phyloP scores from a whole-genome alignment of 1,140 invertebrate genomes.

The Chlorops oryzae region DNA sequence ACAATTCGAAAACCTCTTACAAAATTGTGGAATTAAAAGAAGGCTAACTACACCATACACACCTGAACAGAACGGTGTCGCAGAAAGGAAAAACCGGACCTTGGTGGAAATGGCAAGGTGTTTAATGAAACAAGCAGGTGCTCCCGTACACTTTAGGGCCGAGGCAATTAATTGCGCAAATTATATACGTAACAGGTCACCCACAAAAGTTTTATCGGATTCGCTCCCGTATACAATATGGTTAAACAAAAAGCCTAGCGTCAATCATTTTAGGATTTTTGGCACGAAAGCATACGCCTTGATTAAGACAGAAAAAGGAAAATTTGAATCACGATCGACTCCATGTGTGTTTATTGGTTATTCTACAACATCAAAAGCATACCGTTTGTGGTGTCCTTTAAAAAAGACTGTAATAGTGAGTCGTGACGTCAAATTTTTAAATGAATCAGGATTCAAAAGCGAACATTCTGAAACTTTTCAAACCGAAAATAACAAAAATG shows the following conservation, averaged over 20 bases:
- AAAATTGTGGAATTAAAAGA: slow-evolving; percentile 18
- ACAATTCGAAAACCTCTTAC: slow-evolving; percentile 26
- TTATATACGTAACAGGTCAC: slow-evolving; percentile 23
- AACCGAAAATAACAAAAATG: not conserved
- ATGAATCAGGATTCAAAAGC: not conserved
- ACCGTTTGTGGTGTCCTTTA: slow-evolving; percentile 15
- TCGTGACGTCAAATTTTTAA: slow-evolving; percentile 15
- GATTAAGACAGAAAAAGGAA: slow-evolving; percentile 10
- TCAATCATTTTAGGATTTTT: slow-evolving; percentile 35
- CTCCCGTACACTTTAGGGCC: slow-evolving; percentile 25
- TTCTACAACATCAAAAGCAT: slow-evolving; percentile 3
- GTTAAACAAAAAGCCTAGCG: slow-evolving; percentile 30
- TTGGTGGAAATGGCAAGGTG: slow-evolving; percentile 23
- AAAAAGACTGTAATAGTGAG: slow-evolving; percentile 24
- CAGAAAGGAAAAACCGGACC: slow-evolving; percentile 25
- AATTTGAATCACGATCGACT: slow-evolving; percentile 8
- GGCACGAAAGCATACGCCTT: slow-evolving; percentile 26
- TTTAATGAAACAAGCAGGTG: slow-evolving; percentile 14
- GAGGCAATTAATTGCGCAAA: slow-evolving; percentile 18
- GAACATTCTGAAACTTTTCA: not conserved
- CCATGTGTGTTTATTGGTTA: slow-evolving; percentile 12
- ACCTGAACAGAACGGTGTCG: slow-evolving; percentile 42
- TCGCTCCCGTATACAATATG: slow-evolving; percentile 41
- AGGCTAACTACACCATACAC: slow-evolving; percentile 25
- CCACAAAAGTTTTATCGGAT: slow-evolving; percentile 13